These are phyloP conservation scores for Gymnocheta viridis DNA, from an alignment of 2,888 invertebrate species.

Conservation along the genomic window DNA sequence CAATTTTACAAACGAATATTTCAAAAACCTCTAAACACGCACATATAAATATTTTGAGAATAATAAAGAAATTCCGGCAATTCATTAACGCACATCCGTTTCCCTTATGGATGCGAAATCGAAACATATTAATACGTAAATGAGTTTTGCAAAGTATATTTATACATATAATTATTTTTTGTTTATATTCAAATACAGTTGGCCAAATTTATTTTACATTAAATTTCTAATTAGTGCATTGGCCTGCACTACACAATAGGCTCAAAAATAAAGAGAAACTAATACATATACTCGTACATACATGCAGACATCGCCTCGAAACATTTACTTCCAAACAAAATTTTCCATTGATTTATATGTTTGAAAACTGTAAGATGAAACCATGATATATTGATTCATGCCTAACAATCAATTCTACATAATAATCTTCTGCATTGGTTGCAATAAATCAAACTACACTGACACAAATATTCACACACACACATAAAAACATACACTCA, in stretches of 20 bases:
- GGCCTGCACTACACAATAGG: not conserved
- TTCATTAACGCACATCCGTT: slow-evolving; percentile 46
- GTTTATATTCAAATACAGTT: not conserved
- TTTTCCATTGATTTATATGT: slow-evolving; percentile 63
- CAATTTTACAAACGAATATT: not conserved
- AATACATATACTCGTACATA: not conserved
- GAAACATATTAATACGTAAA: not conserved
- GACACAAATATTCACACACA: not conserved
- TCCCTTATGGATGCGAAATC: not conserved
- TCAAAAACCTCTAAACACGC: not conserved
- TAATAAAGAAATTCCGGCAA: slow-evolving; percentile 28
- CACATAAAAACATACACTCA: slow-evolving; percentile 4
- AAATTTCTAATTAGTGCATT: slow-evolving; percentile 62
- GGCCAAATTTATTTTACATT: slow-evolving; percentile 16
- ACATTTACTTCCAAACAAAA: slow-evolving; percentile 20
- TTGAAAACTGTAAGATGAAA: slow-evolving; percentile 61
- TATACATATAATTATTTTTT: not conserved
- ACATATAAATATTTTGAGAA: not conserved
- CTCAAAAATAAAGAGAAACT: slow-evolving; percentile 19
- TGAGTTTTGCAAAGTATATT: not conserved
- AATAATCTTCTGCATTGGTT: slow-evolving; percentile 64
- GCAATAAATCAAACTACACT: slow-evolving; percentile 67
- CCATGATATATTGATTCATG: slow-evolving; percentile 69
- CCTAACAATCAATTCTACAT: slow-evolving; percentile 68
- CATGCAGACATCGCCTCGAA: not conserved